phyloP scores from a whole-genome alignment of 1,140 invertebrate genomes.

The Drosophila biarmipes region DNA sequence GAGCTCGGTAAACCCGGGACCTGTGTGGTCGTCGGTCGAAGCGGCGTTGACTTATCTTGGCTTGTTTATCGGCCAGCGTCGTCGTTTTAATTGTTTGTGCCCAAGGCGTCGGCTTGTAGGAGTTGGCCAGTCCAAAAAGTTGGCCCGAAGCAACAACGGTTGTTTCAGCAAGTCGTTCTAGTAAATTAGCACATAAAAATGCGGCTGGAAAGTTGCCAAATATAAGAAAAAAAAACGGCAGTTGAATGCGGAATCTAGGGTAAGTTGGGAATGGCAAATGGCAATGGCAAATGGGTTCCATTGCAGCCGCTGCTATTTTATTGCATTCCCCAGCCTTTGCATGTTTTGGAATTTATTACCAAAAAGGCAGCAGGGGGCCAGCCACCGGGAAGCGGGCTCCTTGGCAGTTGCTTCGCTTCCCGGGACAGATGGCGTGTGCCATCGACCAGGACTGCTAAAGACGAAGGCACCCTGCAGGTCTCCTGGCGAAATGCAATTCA shows the following conservation, averaged over 20 bases:
- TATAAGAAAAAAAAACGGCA: constrained; percentile 12
- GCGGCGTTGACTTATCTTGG: constrained; percentile 62
- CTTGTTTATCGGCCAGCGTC: constrained; percentile 70
- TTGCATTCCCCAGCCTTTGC: constrained; percentile 59
- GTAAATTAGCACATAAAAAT: constrained; percentile 68
- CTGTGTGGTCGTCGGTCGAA: constrained; percentile 67
- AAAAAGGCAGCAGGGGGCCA: constrained; percentile 38
- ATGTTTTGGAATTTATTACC: constrained; percentile 74
- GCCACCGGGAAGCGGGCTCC: constrained; percentile 14
- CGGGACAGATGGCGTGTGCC: constrained; percentile 73
- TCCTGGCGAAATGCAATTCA: constrained; percentile 42
- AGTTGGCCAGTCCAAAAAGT: constrained; percentile 43
- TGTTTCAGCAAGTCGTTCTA: constrained; percentile 69
- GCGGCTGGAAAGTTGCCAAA: constrained; percentile 72
- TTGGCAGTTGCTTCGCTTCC: constrained; percentile 41
- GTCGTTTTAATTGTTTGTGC: constrained; percentile 78
- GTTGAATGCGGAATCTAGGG: constrained; percentile 67
- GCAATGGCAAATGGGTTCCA: constrained; percentile 58
- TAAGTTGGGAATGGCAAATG: constrained; percentile 57
- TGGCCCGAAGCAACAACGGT: constrained; percentile 47
- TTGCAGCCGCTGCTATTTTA: constrained; percentile 74
- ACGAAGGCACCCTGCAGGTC: constrained; percentile 22
- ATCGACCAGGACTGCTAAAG: constrained; percentile 6
- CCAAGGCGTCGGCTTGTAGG: constrained; percentile 64
- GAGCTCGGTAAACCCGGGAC: constrained; percentile 16